These are phyloP conservation scores for Epinotia nisella DNA, from an alignment of 2,888 invertebrate species.

Conservation along the genomic window DNA sequence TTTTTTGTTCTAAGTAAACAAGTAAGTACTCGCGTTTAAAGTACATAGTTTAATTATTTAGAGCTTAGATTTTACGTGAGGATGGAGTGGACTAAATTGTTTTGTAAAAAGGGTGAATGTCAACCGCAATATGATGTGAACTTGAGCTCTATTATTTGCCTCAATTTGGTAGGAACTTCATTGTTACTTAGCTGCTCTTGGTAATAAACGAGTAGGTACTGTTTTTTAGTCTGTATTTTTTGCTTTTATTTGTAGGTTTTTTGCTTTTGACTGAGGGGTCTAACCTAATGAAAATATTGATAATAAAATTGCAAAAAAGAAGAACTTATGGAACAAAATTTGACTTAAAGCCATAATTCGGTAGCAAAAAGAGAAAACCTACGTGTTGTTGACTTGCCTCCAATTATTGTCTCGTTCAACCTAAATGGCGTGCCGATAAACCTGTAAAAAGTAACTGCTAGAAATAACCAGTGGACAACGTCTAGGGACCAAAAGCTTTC, in stretches of 20 bases:
- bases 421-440: not conserved
- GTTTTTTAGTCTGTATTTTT: too few relatives aligned
- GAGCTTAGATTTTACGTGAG: constrained; percentile 25
- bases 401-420: not conserved
- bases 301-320: too few relatives aligned
- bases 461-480: constrained; percentile 1
- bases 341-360: too few relatives aligned
- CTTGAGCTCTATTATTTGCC: constrained; percentile 16
- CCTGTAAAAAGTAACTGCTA: not conserved
- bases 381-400: not conserved
- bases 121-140: constrained; percentile 24
- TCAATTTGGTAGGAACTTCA: not conserved
- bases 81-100: constrained; percentile 28
- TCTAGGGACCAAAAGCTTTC: constrained; percentile 22
- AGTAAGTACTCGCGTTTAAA: constrained; percentile 30
- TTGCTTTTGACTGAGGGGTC: too few relatives aligned
- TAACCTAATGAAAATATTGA: too few relatives aligned
- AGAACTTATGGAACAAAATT: too few relatives aligned
- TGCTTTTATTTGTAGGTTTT: too few relatives aligned
- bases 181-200: not conserved
- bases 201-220: not conserved
- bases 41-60: constrained; percentile 31
- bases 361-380: not conserved
- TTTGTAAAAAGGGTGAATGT: constrained; percentile 38
- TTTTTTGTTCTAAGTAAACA: constrained; percentile 25